Conservation (phyloP, 2,113 vertebrate genomes). For the Tragelaphus strepsiceros region DNA sequence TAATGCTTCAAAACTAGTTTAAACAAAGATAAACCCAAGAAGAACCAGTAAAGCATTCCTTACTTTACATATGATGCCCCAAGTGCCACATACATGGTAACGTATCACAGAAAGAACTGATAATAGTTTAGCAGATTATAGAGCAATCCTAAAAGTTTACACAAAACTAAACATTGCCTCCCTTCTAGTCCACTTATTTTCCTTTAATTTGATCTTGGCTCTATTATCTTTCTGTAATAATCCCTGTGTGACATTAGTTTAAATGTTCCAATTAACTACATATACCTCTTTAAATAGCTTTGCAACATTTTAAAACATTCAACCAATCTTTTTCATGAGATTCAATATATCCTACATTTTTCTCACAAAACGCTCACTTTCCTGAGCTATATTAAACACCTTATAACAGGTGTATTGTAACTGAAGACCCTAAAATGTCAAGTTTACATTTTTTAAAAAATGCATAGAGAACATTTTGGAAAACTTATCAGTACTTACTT, state of each 20-base stretch:
- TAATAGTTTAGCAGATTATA: conserved; percentile 69
- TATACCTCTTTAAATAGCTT: neutral
- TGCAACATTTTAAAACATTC: conserved; percentile 65
- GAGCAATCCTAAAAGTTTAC: conserved; percentile 45
- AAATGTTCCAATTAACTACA: neutral
- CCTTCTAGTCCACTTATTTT: conserved; percentile 18
- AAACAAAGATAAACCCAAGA: conserved; percentile 70
- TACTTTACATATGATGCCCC: conserved; percentile 73
- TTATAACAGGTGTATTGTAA: conserved; percentile 84
- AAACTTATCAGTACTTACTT: conserved; percentile 57
- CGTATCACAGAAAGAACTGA: conserved; percentile 61
- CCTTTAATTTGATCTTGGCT: conserved; percentile 53
- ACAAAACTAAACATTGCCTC: conserved; percentile 49
- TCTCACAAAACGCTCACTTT: conserved; percentile 77
- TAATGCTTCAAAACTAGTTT: conserved; percentile 69
- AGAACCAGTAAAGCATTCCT: conserved; percentile 74
- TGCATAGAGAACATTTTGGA: conserved; percentile 57
- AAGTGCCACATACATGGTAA: conserved; percentile 72
- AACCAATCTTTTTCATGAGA: conserved; percentile 48
- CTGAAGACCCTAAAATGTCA: conserved; percentile 73
- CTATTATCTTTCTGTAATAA: conserved; percentile 37
- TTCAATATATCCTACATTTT: conserved; percentile 73
- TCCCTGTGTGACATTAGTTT: conserved; percentile 33
- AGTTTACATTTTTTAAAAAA: conserved; percentile 75
- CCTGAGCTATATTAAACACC: conserved; percentile 82